These are phyloP conservation scores for Alligator mississippiensis DNA, from an alignment of 2,113 vertebrate species.

Conservation along the genomic window DNA sequence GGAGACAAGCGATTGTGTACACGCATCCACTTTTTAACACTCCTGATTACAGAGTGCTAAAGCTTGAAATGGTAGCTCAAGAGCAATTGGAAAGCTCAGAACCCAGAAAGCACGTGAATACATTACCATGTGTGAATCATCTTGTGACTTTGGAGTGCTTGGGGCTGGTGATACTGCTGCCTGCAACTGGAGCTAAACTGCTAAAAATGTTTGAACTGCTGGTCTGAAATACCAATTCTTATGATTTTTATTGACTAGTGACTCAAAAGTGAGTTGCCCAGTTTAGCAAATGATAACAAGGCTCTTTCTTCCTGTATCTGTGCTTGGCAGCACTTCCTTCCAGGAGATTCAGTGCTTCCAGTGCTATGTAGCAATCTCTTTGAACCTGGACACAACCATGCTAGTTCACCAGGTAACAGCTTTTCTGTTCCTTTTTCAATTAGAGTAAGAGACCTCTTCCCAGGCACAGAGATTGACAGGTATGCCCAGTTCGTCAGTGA, in stretches of 20 bases:
- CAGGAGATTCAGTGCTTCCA: neutral
- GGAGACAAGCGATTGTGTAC: neutral
- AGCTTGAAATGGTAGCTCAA: neutral
- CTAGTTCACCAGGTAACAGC: neutral
- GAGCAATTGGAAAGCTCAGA: neutral
- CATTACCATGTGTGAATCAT: neutral
- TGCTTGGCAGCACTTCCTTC: neutral
- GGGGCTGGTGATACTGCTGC: neutral
- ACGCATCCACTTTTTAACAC: neutral
- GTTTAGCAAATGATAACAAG: neutral
- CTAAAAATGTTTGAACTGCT: neutral
- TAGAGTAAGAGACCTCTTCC: slow-evolving; percentile 88
- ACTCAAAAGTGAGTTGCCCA: neutral
- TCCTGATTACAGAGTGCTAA: neutral
- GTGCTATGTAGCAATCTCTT: neutral
- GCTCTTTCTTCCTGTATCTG: neutral
- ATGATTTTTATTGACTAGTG: neutral
- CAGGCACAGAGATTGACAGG: slow-evolving; percentile 87
- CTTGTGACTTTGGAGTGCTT: neutral
- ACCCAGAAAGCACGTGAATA: neutral
- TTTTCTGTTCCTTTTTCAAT: neutral
- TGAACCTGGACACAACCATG: neutral
- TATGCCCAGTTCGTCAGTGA: slow-evolving; percentile 89
- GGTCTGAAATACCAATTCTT: neutral
- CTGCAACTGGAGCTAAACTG: neutral